phyloP scores from a whole-genome alignment of 64 coral and sea anemone genomes.

The Stichodactyla mertensii region DNA sequence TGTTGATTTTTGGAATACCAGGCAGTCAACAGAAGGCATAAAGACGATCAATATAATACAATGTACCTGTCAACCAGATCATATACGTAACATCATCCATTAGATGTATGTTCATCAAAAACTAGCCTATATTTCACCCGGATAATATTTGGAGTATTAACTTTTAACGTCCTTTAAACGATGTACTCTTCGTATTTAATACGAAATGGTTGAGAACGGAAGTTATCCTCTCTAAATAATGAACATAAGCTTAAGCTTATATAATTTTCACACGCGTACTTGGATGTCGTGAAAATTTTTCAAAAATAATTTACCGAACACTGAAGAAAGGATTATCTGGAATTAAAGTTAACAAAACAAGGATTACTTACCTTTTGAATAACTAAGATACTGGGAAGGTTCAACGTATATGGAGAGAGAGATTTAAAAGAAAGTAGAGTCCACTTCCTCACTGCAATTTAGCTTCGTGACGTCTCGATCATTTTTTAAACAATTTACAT shows the following conservation, averaged over 20 bases:
- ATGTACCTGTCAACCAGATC: not conserved
- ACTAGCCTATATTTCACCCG: no score
- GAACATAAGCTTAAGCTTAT: no score
- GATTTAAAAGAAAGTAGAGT: not conserved
- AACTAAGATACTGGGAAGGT: not conserved
- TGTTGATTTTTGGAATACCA: not conserved
- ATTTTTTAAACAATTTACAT: not conserved
- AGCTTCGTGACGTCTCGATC: not conserved
- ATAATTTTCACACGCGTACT: not conserved
- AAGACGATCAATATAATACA: not conserved
- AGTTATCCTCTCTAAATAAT: no score
- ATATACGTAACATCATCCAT: not conserved
- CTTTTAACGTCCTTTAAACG: no score
- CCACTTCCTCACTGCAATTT: not conserved
- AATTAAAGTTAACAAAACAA: not conserved
- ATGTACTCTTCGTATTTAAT: no score
- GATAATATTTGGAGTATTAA: no score
- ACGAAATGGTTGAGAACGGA: no score
- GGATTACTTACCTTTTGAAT: not conserved
- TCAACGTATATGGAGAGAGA: not conserved
- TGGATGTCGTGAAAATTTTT: not conserved
- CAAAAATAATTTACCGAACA: not conserved
- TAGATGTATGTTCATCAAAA: not conserved
- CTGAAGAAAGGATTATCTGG: not conserved
- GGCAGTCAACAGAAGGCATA: not conserved